phyloP scores from a whole-genome alignment of 2,888 invertebrate genomes.

The Cetonia aurata region DNA sequence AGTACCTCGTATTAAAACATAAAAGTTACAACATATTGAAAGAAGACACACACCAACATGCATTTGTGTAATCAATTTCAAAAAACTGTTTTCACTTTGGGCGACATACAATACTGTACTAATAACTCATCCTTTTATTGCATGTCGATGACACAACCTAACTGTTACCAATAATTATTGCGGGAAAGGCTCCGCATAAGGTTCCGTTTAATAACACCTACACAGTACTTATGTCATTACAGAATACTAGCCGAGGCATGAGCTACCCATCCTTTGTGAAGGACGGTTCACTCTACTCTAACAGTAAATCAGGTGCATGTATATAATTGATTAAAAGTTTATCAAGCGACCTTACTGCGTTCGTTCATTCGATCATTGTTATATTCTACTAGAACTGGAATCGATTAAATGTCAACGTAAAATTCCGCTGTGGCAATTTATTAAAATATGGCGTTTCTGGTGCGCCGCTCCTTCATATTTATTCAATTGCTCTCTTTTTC shows the following conservation, averaged over 20 bases:
- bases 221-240: not conserved
- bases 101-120: not conserved
- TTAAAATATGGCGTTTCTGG: conserved; percentile 1
- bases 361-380: conserved; percentile 20
- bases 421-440: conserved; percentile 25
- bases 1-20: no score
- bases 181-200: conserved; percentile 28
- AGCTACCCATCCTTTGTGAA: conserved; percentile 25
- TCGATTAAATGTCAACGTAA: conserved; percentile 35
- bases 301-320: conserved; percentile 17
- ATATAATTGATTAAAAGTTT: not conserved
- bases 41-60: no score
- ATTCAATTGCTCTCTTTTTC: conserved; percentile 33
- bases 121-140: conserved; percentile 6
- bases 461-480: conserved; percentile 32
- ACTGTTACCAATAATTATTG: conserved; percentile 26
- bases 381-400: conserved; percentile 21
- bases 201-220: conserved; percentile 22
- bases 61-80: no score
- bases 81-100: no score
- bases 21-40: no score
- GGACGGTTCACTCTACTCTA: conserved; percentile 20
- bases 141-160: conserved; percentile 15
- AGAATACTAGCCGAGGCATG: conserved; percentile 4
- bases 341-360: no score